Conservation (phyloP, 2,797 vertebrate species). For the Thalassophryne amazonica region DNA sequence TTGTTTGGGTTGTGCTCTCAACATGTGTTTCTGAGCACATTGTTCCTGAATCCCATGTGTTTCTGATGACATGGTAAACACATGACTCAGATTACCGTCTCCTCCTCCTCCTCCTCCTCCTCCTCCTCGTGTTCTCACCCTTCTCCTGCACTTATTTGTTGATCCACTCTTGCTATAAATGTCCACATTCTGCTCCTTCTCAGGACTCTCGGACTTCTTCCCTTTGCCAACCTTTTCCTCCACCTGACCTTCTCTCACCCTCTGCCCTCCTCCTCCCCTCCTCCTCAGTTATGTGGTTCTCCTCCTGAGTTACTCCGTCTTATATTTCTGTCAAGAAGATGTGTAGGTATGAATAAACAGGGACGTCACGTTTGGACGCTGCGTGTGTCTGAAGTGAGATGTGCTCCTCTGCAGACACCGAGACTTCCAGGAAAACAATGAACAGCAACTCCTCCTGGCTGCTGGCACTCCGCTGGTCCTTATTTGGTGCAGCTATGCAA, state of each 20-base stretch:
- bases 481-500: constrained; percentile 11
- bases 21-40: constrained; percentile 46
- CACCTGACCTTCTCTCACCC: background rate
- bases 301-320: constrained; percentile 5
- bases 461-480: constrained; percentile 4
- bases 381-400: constrained; percentile 3
- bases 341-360: constrained; percentile 11
- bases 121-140: background rate
- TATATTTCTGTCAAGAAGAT: constrained; percentile 42
- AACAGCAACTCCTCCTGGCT: background rate
- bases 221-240: background rate
- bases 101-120: background rate
- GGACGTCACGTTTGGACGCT: background rate
- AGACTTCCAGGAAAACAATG: constrained; percentile 42
- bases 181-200: constrained; percentile 44
- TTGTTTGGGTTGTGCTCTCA: constrained; percentile 17
- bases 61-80: constrained; percentile 66
- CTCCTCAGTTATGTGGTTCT: constrained; percentile 20
- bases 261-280: background rate
- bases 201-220: background rate
- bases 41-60: constrained; percentile 53
- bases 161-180: constrained; percentile 18
- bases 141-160: background rate
- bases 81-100: constrained; percentile 60
- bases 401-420: background rate